Conservation (phyloP, 2,113 vertebrate species). For the Odontesthes bonariensis region DNA sequence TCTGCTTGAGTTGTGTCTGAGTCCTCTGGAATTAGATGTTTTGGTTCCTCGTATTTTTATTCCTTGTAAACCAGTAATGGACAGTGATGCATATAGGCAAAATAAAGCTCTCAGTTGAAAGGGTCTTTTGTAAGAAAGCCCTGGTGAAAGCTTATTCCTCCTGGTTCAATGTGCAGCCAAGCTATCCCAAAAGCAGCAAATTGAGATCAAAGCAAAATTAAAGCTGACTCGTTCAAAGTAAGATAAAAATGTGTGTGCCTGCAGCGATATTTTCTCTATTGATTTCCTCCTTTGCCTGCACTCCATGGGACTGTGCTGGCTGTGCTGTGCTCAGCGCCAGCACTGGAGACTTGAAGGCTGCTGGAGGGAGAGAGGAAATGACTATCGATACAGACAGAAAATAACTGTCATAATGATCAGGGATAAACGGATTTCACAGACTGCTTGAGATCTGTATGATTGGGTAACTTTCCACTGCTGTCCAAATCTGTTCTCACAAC, state of each 20-base stretch:
- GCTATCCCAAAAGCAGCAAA: constrained; percentile 83
- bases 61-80: constrained; percentile 63
- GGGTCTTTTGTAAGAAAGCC: constrained; percentile 73
- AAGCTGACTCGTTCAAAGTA: constrained; percentile 87
- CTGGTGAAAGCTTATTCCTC: constrained; percentile 75
- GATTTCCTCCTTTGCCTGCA: constrained; percentile 82
- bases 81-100: constrained; percentile 68
- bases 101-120: constrained; percentile 69
- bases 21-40: constrained; percentile 59
- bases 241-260: constrained; percentile 85
- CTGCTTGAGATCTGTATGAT: constrained; percentile 52
- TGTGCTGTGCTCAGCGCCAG: constrained; percentile 69
- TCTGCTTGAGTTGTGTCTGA: constrained; percentile 48
- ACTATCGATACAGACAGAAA: constrained; percentile 75
- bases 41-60: constrained; percentile 55
- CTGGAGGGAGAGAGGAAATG: constrained; percentile 72
- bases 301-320: constrained; percentile 73
- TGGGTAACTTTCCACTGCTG: constrained; percentile 45
- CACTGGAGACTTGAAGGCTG: constrained; percentile 63
- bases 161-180: constrained; percentile 77
- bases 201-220: constrained; percentile 88
- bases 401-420: constrained; percentile 70
- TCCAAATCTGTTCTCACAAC: constrained; percentile 59
- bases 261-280: constrained; percentile 84
- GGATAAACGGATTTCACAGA: constrained; percentile 62